Evolutionary conservation across 2,888 invertebrate genomes (phyloP).

Genomic region (Pyrrhia umbra): DNA sequence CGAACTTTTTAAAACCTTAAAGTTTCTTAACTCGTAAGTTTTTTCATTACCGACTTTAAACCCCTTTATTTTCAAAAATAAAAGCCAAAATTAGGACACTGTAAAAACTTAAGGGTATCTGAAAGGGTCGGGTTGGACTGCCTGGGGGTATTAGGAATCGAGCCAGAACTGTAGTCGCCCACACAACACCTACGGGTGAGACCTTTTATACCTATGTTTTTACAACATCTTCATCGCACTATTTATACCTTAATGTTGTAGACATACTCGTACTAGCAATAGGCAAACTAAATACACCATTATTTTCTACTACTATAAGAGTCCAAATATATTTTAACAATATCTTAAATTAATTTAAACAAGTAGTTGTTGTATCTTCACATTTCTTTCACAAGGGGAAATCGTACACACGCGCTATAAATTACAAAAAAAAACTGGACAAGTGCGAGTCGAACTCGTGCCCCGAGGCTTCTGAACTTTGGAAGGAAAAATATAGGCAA

Average conservation of each 20-base stretch:
- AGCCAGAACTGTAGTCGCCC: constrained; percentile 10
- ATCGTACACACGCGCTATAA: too few relatives aligned
- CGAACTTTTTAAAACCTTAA: constrained; percentile 31
- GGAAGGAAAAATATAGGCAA: too few relatives aligned
- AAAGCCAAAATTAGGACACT: constrained; percentile 44
- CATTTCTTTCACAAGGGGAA: too few relatives aligned
- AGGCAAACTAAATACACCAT: too few relatives aligned
- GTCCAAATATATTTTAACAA: too few relatives aligned
- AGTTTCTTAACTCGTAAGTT: constrained; percentile 29
- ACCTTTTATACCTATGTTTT: constrained; percentile 30
- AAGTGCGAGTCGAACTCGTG: too few relatives aligned
- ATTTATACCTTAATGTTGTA: constrained; percentile 13
- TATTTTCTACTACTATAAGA: too few relatives aligned
- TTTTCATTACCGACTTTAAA: constrained; percentile 34
- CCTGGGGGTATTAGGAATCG: constrained; percentile 15
- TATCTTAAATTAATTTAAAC: too few relatives aligned
- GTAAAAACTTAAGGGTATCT: constrained; percentile 38
- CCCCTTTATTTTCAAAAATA: constrained; percentile 48
- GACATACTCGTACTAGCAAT: too few relatives aligned
- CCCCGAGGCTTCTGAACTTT: too few relatives aligned
- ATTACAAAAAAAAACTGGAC: too few relatives aligned
- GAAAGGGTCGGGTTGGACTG: constrained; percentile 37
- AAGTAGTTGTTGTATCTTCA: too few relatives aligned
- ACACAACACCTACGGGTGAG: constrained; percentile 22
- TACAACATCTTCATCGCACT: constrained; percentile 5